A percentile compares a stretch with the other conserved stretches of the same genome.
These are phyloP conservation scores for Myotis yumanensis DNA, from an alignment of 2,113 vertebrate genomes.

Conservation along the genomic window DNA sequence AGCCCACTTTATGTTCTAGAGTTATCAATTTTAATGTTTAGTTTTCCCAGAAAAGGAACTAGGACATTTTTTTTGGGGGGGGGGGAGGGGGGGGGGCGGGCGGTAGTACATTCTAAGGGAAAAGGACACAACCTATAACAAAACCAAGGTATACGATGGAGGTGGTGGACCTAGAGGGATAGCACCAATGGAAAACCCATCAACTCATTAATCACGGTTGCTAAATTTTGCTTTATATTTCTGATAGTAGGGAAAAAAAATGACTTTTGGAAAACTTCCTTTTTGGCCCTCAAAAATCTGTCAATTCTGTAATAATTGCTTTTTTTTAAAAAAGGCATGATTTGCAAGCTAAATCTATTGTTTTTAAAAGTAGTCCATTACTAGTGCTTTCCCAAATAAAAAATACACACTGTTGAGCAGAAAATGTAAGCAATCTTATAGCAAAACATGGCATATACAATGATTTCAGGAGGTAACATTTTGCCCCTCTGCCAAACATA, in stretches of 20 bases:
- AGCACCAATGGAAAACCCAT: conserved; percentile 79
- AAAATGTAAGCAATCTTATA: conserved; percentile 84
- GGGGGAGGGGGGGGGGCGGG: too few relatives aligned
- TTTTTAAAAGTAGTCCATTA: conserved; percentile 71
- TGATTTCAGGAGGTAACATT: conserved; percentile 82
- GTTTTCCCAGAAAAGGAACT: conserved; percentile 61
- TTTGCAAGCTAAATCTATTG: conserved; percentile 47
- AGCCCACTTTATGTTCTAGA: conserved; percentile 61
- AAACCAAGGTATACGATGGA: conserved; percentile 63
- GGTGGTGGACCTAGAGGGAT: conserved; percentile 54
- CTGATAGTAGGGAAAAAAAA: conserved; percentile 32
- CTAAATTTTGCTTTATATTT: conserved; percentile 50
- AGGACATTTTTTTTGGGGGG: conserved; percentile 46
- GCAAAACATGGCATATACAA: conserved; percentile 85
- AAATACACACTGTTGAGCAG: conserved; percentile 81
- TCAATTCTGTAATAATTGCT: conserved; percentile 52
- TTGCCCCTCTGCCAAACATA: conserved; percentile 83
- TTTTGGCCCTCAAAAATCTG: conserved; percentile 63
- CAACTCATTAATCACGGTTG: conserved; percentile 56
- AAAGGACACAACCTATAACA: conserved; percentile 75
- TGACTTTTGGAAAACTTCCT: conserved; percentile 48
- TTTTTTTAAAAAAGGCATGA: conserved; percentile 16
- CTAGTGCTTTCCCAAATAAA: conserved; percentile 86
- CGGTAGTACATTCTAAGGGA: conserved; percentile 61
- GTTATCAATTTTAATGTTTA: conserved; percentile 61